Base-by-base conservation (phyloP, 37 sponge, comb jelly and placozoan species). In the Geodia barretti region DNA sequence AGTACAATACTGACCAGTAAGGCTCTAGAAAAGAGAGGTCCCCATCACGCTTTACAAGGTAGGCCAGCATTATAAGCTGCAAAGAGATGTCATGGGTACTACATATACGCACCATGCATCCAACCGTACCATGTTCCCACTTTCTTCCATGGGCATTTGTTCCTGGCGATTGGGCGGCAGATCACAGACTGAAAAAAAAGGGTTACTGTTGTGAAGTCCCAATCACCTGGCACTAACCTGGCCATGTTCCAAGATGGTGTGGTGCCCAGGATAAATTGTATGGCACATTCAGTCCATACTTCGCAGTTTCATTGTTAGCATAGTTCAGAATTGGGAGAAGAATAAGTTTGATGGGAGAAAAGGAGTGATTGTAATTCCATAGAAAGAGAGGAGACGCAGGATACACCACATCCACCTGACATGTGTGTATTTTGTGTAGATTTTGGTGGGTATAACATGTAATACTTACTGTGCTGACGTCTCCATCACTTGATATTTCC, bases 401-500 rank as follows among this genome's bases (percentile, higher is more conserved):
- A 58, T 66, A 93, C 54, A 88, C 32, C 4, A 93, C 93, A 77
- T 93, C 93, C 61, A 90, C 86, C 87, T 86, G 68, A 77, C 61
- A 74, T n/a, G n/a, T n/a, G n/a, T n/a, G n/a, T n/a, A n/a, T n/a
- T n/a, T n/a, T n/a, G n/a, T n/a, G n/a, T n/a, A n/a, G n/a, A n/a
- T n/a, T n/a, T n/a, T n/a, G n/a, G n/a, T n/a, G n/a, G n/a, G n/a
- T n/a, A n/a, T n/a, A n/a, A n/a, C n/a, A n/a, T n/a, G n/a, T n/a
- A n/a, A n/a, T n/a, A 62, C 74, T 38, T 40, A 90, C 91, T 28
- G 93, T 93, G 70, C 86, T 93, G 32, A 93, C 89, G 58, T 81
- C 89, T 32, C 93, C 93, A 82, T 82, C 89, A 42, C 90, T 93
- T 28, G 93, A 93, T 8, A 93, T 93, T 75, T 93, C 93, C 68